These are phyloP conservation scores for Porites lobata DNA, from an alignment of 92 coral and sea anemone genomes.

Conservation along the genomic window DNA sequence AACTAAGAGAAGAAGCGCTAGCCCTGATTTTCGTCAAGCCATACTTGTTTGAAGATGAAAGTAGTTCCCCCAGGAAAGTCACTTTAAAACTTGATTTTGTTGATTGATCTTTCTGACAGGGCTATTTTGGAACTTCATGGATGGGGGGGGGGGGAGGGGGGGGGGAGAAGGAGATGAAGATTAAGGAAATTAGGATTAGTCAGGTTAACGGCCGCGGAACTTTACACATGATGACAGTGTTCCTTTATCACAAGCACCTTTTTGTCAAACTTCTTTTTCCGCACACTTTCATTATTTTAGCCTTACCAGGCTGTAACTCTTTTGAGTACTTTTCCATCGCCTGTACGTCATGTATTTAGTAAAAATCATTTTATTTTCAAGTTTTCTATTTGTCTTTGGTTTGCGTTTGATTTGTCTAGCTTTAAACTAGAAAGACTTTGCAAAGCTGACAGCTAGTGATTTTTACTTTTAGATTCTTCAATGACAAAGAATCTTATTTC, in stretches of 20 bases:
- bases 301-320: background rate
- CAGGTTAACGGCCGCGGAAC: no score
- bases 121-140: no score
- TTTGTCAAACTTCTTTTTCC: background rate
- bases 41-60: no score
- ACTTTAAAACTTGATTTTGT: no score
- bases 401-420: no score
- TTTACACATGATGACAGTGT: background rate
- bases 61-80: no score
- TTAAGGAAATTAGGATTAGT: background rate
- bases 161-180: background rate
- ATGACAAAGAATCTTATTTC: no score
- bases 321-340: background rate
- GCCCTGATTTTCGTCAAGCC: no score
- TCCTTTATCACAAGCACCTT: slow-evolving; percentile 14
- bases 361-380: background rate
- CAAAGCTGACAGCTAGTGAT: no score
- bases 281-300: background rate
- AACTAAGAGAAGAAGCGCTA: no score
- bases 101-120: background rate
- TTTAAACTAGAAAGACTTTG: no score
- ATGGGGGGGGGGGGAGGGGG: background rate
- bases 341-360: background rate
- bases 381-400: background rate
- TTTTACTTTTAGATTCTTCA: no score